phyloP scores from a whole-genome alignment of 2,113 vertebrate species.

The Zootoca vivipara region DNA sequence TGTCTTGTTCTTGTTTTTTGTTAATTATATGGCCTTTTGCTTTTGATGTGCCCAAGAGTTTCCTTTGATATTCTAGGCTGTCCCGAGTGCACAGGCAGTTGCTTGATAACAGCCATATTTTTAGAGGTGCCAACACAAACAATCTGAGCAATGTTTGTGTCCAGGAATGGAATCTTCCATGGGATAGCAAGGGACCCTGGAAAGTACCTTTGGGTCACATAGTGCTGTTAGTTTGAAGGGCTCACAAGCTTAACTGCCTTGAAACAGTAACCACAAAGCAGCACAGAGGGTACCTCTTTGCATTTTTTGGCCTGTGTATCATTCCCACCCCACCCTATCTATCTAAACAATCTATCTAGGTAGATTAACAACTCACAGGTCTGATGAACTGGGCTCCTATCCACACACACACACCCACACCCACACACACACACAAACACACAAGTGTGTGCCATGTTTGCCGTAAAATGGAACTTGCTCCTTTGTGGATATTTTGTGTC shows the following conservation, averaged over 20 bases:
- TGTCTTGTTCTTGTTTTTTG: too few relatives aligned
- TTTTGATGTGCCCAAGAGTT: slow-evolving; percentile 26
- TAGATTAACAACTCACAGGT: background rate
- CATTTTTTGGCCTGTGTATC: background rate
- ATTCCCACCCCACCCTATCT: too few relatives aligned
- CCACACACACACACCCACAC: background rate
- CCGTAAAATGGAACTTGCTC: background rate
- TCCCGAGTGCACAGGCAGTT: background rate
- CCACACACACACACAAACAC: too few relatives aligned
- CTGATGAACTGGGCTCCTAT: background rate
- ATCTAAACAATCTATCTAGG: background rate
- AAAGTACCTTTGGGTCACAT: background rate
- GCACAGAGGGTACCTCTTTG: background rate
- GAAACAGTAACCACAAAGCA: background rate
- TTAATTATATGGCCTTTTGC: background rate
- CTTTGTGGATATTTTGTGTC: background rate
- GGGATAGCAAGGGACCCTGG: background rate
- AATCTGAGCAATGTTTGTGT: background rate
- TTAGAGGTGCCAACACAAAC: background rate
- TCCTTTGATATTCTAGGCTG: slow-evolving; percentile 6
- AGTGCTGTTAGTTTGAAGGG: background rate
- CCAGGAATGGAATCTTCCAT: background rate
- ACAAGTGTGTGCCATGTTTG: background rate
- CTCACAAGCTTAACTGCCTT: background rate
- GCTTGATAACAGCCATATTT: background rate